Evolutionary conservation across 2,888 invertebrate genomes (phyloP), one percentile per base, ranked within the genome.

Genomic region (Griposia aprilina): DNA sequence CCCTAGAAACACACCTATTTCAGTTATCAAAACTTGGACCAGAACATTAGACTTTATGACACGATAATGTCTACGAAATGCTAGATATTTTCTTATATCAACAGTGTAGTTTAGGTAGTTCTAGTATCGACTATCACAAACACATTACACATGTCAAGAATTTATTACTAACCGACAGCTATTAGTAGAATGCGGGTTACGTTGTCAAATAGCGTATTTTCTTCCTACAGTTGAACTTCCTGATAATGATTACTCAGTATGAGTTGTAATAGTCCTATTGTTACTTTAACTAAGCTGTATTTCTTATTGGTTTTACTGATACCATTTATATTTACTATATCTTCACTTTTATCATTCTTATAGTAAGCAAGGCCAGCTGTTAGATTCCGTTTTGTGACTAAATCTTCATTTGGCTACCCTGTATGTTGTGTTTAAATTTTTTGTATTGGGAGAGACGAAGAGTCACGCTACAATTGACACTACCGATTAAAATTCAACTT

Each of bases 121-220:
- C 13, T 76, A 63, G 26, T 23, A 48, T 41, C 23, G 60, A 41
- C 67, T 82, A 79, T 79, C 82, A 23, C 30, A 57, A 66, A 45
- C 52, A 50, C 72, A 70, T 66, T 59, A 83, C 76, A 80, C n/a
- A 67, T 70, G 84, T 74, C 13, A 71, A 65, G 76, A 84, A 83
- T 84, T 80, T 80, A 80, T 84, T 68, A 45, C 74, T 26, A 65
- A 59, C 60, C 30, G 41, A 20, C 70, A 23, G 11, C 76, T 80
- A 80, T 83, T 83, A 41, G 69, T 30, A 48, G 41, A 74, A 83
- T 83, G 83, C 83, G 83, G 79, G 79, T 77, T 0, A 41, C 30
- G 20, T 57, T 57, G 65, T 62, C 55, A 70, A 8, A 11, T 73
- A 8, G 13, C 30, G 17, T 15, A 52, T 65, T 62, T 66, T 76